phyloP scores from a whole-genome alignment of 2,888 invertebrate genomes.

The Nineta flava region DNA sequence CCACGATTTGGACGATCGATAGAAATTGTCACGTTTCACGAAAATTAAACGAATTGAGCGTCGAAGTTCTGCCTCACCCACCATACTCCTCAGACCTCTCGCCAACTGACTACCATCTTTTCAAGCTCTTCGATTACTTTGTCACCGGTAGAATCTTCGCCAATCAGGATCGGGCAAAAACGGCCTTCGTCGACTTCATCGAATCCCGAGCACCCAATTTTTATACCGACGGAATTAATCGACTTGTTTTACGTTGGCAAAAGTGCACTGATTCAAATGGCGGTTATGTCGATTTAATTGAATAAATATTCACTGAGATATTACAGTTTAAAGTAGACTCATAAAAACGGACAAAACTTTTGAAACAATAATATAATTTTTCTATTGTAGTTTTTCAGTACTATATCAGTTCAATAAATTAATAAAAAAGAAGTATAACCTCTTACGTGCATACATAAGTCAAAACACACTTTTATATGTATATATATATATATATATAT shows the following conservation, averaged over 20 bases:
- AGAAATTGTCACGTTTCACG: not conserved
- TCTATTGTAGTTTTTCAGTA: too few relatives aligned
- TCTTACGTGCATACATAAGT: too few relatives aligned
- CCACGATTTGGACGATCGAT: too few relatives aligned
- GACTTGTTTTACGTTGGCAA: not conserved
- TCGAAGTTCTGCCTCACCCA: not conserved
- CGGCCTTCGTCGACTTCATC: conserved; percentile 1
- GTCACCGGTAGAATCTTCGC: not conserved
- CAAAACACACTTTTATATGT: too few relatives aligned
- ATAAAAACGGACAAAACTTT: too few relatives aligned
- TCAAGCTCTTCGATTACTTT: not conserved
- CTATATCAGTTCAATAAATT: too few relatives aligned
- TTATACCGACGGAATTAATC: not conserved
- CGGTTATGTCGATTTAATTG: not conserved
- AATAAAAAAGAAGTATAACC: too few relatives aligned
- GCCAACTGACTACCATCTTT: not conserved
- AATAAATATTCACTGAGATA: not conserved
- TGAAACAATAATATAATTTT: too few relatives aligned
- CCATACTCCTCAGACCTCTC: too few relatives aligned
- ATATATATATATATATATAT: too few relatives aligned
- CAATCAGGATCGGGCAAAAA: not conserved
- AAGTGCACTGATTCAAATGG: not conserved
- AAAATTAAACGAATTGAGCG: not conserved
- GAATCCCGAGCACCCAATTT: conserved; percentile 1
- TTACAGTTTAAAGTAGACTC: not conserved